Evolutionary conservation across 2,888 invertebrate species (phyloP), one percentile per base, ranked within the genome.

Genomic region (Acleris emargana): DNA sequence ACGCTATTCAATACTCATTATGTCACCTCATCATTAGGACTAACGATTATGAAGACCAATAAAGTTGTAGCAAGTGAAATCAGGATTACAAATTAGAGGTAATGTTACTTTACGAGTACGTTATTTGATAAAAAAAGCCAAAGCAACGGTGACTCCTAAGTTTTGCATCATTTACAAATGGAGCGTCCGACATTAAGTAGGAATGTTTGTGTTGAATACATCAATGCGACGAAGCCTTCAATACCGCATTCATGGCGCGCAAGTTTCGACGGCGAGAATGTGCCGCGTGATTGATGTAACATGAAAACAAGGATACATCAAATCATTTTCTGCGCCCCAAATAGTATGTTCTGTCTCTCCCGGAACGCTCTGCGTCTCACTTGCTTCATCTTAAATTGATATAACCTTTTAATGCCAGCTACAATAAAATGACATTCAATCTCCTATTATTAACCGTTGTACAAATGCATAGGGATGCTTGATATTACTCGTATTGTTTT

Each of bases 231-330:
- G 86, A 83, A 82, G 76, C 80, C 75, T 79, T 83, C 84, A 80
- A 83, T 83, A 79, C 81, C 82, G 84, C 87, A 86, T 87, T 86
- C 84, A 86, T 83, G 81, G 79, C 75, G 80, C 80, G 76, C 76
- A 80, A 86, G 83, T 82, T 83, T 82, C 81, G 81, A 76, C 77
- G 78, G 77, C 77, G 78, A 79, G 78, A 83, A 85, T 81, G 78
- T 80, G 76, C 75, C 73, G 72, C 76, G 81, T 88, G 88, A 88
- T 88, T 88, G 87, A 88, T 88, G 87, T 82, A 76, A 78, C 76
- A 75, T 72, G 76, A 79, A 77, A 83, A 84, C 81, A 83, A 80
- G 80, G 76, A 82, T 82, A 82, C 77, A 80, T 84, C 81, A 82
- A 85, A 84, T 82, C 76, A 80, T 83, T 85, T 84, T 83, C 79